Percentiles rank a stretch among this genome's conserved stretches.
Conservation (phyloP, 2,888 invertebrate genomes). For the Strigamia transsilvanica region DNA sequence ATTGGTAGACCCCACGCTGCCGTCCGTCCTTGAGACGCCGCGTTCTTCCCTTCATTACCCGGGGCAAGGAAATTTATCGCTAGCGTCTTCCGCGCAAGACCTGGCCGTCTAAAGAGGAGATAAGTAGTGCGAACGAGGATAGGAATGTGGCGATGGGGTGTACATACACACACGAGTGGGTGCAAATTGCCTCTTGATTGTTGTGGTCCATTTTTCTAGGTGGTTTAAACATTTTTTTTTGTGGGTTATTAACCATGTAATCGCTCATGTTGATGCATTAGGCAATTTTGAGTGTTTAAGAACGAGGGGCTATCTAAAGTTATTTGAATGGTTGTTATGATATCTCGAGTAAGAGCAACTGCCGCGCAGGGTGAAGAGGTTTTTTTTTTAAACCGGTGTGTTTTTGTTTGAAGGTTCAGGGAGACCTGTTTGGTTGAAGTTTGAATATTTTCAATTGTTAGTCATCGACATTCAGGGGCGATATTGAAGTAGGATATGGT, state of each 20-base stretch:
- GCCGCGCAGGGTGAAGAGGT: too few relatives aligned
- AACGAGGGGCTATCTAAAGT: not conserved
- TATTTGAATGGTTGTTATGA: not conserved
- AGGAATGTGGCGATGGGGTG: constrained; percentile 7
- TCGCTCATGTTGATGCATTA: not conserved
- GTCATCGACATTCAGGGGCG: not conserved
- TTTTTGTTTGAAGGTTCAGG: too few relatives aligned
- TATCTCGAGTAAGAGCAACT: too few relatives aligned
- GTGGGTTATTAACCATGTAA: not conserved
- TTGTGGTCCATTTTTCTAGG: not conserved
- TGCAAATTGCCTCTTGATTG: constrained; percentile 20
- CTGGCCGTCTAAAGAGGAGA: constrained; percentile 14
- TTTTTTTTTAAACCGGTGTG: too few relatives aligned
- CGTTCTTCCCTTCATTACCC: constrained; percentile 20
- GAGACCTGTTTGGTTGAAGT: too few relatives aligned
- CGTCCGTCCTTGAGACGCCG: constrained; percentile 10
- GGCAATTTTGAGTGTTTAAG: not conserved
- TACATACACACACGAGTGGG: constrained; percentile 7
- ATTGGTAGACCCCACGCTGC: constrained; percentile 4
- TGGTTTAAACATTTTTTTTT: not conserved
- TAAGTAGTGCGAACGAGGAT: constrained; percentile 9
- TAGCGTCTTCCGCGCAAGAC: constrained; percentile 5
- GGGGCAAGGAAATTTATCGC: constrained; percentile 20
- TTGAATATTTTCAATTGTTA: too few relatives aligned
- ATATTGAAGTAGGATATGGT: not conserved